Base-by-base conservation (phyloP, 2,113 vertebrate genomes). In the Tyrannus savana region DNA sequence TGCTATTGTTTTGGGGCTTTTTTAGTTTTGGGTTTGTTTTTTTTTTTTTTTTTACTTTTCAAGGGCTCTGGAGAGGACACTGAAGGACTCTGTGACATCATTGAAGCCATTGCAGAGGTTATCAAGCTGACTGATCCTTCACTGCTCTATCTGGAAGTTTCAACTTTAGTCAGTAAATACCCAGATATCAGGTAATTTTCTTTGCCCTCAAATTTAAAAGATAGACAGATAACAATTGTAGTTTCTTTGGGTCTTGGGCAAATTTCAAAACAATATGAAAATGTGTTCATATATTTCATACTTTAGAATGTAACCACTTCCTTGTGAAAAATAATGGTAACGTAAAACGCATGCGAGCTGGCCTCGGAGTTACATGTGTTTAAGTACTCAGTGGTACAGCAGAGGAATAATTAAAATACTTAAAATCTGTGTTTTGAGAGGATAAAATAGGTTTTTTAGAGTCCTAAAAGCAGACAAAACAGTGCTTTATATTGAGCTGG, bases 121-220 rank as follows among this genome's bases (percentile, higher is more conserved):
- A 99, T 99, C 82, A 99, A 99, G 95, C 98, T 99, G 56, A 99
- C 99, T 4, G 99, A 99, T 93, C 99, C 99, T n/a, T 99, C 99
- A 2, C 98, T 99, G 62, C 98, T 99, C 41, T 99, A 99, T 89
- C 97, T 99, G 86, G 99, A 99, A 96, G 99, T 99, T 85, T 99
- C 99, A 55, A 99, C 99, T 4, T 98, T 99, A 96, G 99, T 99
- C 95, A 99, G 98, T 89, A 99, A 99, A 93, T 99, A 99, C 58
- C 99, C 99, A 19, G 99, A 99, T 77, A 99, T 99, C 98, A 99
- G 99, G 99, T 99, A 97, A 95, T 73, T 58, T 19, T 84, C 50
- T 82, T 67, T 89, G 35, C 8, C 31, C 31, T 74, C 42, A 39
- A 25, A 63, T 37, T 79, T 68, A 68, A 41, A 44, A 69, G 7